A percentile compares a stretch with the other conserved stretches of the same genome.
Evolutionary conservation across 2,888 invertebrate species (phyloP).

Genomic region (Caenorhabditis japonica): DNA sequence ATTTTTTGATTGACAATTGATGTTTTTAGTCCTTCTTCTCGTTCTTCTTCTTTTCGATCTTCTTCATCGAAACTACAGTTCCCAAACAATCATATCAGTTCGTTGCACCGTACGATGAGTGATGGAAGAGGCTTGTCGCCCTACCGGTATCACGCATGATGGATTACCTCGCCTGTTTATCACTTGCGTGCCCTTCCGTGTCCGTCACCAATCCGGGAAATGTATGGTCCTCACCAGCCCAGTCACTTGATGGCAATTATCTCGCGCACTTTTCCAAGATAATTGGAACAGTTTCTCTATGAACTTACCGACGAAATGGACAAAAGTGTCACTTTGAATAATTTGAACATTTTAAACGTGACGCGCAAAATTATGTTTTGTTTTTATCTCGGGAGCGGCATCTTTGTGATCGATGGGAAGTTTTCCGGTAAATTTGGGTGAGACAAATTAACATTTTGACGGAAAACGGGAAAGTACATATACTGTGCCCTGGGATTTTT

Average conservation of each 20-base stretch:
- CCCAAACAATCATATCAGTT: conserved; percentile 18
- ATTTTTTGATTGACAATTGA: conserved; percentile 22
- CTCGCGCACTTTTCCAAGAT: conserved; percentile 13
- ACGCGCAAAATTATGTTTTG: too few species aligned
- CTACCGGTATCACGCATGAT: conserved; percentile 27
- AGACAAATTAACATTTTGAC: too few species aligned
- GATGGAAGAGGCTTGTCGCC: conserved; percentile 13
- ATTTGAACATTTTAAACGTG: background rate
- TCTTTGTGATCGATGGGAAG: conserved; percentile 3
- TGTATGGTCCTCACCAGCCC: too few species aligned
- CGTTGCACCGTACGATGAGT: background rate
- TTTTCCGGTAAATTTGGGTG: too few species aligned
- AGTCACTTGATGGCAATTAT: conserved; percentile 25
- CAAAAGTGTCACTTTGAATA: conserved; percentile 15
- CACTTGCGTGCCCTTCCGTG: conserved; percentile 18
- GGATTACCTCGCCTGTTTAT: conserved; percentile 25
- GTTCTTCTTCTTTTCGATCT: background rate
- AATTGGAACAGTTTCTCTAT: conserved; percentile 13
- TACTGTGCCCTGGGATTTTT: too few species aligned
- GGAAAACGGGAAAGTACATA: too few species aligned
- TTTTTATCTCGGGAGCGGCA: conserved; percentile 22
- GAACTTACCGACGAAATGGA: conserved; percentile 9
- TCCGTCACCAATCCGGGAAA: background rate
- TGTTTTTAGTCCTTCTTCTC: background rate
- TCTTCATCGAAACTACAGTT: background rate